phyloP scores from a whole-genome alignment of 2,113 vertebrate genomes.

The Muscicapa adusta region DNA sequence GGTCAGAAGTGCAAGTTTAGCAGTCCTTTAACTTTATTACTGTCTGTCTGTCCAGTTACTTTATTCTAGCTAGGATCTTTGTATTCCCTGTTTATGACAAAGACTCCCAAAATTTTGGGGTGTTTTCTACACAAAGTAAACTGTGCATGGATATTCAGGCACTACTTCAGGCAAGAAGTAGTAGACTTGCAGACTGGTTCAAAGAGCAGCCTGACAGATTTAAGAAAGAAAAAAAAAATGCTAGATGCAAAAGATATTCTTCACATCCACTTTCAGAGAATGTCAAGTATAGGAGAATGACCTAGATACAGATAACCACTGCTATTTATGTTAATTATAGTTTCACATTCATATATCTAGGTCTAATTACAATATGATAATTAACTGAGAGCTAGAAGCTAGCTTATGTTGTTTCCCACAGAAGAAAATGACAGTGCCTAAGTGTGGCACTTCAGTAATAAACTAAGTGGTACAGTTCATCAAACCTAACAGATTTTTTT shows the following conservation, averaged over 20 bases:
- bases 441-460: background rate
- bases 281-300: background rate
- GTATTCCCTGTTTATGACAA: background rate
- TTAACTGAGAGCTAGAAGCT: background rate
- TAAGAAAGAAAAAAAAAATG: background rate
- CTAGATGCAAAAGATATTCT: background rate
- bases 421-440: background rate
- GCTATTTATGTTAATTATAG: background rate
- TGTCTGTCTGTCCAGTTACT: background rate
- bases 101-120: background rate
- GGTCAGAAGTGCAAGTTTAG: background rate
- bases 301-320: background rate
- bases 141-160: background rate
- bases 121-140: background rate
- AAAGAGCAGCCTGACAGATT: background rate
- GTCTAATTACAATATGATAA: background rate
- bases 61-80: background rate
- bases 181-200: background rate
- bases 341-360: background rate
- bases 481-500: background rate
- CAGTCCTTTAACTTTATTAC: background rate
- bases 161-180: no score
- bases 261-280: background rate
- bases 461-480: rapidly evolving
- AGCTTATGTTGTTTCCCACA: background rate